These are phyloP conservation scores for Pterostichus niger DNA, from an alignment of 2,888 invertebrate genomes.

Conservation along the genomic window DNA sequence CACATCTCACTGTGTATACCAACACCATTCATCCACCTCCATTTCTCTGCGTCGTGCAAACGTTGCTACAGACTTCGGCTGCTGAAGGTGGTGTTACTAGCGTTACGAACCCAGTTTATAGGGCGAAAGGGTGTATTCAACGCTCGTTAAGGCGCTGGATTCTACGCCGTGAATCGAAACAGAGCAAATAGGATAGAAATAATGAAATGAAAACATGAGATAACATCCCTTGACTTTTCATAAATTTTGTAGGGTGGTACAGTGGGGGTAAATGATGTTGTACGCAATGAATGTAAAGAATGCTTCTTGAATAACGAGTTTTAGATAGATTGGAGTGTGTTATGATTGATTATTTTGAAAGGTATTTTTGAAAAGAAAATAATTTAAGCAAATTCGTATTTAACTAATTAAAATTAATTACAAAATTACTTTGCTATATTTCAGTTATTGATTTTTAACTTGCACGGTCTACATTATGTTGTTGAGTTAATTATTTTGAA, in stretches of 20 bases:
- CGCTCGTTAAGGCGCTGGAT: constrained; percentile 7
- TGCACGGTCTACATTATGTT: too few relatives aligned
- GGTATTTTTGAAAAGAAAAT: neutral
- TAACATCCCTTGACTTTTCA: constrained; percentile 18
- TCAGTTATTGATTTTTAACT: too few relatives aligned
- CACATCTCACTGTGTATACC: too few relatives aligned
- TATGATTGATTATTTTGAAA: neutral
- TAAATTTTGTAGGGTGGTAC: neutral
- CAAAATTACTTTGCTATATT: too few relatives aligned
- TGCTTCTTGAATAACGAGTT: neutral
- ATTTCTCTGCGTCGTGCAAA: too few relatives aligned
- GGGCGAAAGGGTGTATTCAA: neutral
- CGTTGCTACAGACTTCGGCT: too few relatives aligned
- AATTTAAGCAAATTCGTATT: too few relatives aligned
- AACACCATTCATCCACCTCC: too few relatives aligned
- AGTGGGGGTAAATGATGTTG: neutral
- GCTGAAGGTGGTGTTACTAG: too few relatives aligned
- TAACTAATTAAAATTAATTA: too few relatives aligned
- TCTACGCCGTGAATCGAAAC: neutral
- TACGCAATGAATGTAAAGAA: neutral
- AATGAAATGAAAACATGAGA: constrained; percentile 50
- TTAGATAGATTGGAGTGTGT: neutral
- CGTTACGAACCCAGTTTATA: too few relatives aligned
- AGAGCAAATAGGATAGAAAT: constrained; percentile 21
- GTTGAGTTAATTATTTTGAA: too few relatives aligned